A percentile compares a stretch with the other conserved stretches of the same genome.
These are phyloP conservation scores for Amphiprion clarkii DNA, from an alignment of 2,797 vertebrate genomes.

Conservation along the genomic window DNA sequence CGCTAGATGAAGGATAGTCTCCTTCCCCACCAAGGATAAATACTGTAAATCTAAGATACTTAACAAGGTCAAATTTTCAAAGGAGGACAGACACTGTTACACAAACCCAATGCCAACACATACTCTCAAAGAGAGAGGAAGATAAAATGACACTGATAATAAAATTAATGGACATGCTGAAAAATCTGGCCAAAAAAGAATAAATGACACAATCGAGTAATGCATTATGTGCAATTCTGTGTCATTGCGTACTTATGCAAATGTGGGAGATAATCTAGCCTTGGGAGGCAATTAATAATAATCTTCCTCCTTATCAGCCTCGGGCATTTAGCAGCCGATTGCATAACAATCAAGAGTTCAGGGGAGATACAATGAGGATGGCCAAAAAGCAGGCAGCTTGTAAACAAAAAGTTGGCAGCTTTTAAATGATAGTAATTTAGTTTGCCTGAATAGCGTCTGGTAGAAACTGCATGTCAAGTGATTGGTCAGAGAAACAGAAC, in stretches of 20 bases:
- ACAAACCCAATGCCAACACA: too few species aligned
- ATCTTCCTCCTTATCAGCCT: slow-evolving; percentile 19
- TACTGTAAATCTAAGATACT: too few species aligned
- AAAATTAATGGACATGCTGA: neutral
- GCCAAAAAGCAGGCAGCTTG: neutral
- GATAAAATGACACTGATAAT: neutral
- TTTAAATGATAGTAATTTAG: neutral
- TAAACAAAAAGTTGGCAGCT: slow-evolving; percentile 7
- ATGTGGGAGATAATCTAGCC: slow-evolving; percentile 1
- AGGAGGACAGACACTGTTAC: too few species aligned
- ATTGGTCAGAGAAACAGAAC: slow-evolving; percentile 10
- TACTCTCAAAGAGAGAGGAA: too few species aligned
- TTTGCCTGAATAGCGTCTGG: neutral
- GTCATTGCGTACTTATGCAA: slow-evolving; percentile 32
- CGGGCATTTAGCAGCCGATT: slow-evolving; percentile 20
- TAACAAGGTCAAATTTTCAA: too few species aligned
- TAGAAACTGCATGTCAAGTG: neutral
- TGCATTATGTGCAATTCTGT: neutral
- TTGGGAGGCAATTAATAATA: slow-evolving; percentile 4
- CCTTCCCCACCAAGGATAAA: neutral
- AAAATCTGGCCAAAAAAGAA: neutral
- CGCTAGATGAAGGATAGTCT: neutral
- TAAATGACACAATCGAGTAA: neutral
- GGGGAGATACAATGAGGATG: neutral
- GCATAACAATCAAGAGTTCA: slow-evolving; percentile 22